Percentiles rank a stretch among this genome's conserved stretches.
phyloP scores from a whole-genome alignment of 2,797 vertebrate genomes.

The Hylomyscus alleni region DNA sequence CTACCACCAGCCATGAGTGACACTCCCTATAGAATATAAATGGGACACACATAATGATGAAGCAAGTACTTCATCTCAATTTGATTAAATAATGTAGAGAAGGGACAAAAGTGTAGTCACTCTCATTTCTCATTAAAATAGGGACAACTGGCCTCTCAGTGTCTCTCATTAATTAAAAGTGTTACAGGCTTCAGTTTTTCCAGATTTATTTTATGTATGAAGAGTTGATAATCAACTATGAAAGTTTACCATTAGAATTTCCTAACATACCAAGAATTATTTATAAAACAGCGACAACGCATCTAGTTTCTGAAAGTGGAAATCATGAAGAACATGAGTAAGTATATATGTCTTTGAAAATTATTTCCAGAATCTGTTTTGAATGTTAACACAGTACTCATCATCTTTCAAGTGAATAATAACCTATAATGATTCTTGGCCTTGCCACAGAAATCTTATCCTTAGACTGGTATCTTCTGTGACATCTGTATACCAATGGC shows the following conservation, averaged over 20 bases:
- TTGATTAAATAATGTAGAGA: constrained; percentile 45
- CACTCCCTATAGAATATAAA: background rate
- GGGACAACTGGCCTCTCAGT: background rate
- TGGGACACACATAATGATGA: constrained; percentile 3
- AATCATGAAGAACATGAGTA: constrained; percentile 43
- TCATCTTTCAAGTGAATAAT: constrained; percentile 57
- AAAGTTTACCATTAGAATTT: constrained; percentile 30
- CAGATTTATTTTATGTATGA: constrained; percentile 3
- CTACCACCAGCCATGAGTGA: background rate
- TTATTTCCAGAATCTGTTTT: constrained; percentile 26
- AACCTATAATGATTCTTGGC: constrained; percentile 26
- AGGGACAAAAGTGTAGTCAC: background rate
- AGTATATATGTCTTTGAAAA: constrained; percentile 54
- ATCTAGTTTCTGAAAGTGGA: constrained; percentile 22
- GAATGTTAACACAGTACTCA: constrained; percentile 12
- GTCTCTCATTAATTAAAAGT: background rate
- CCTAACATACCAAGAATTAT: constrained; percentile 51
- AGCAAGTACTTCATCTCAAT: background rate
- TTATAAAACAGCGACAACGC: constrained; percentile 16
- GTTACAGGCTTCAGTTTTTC: background rate
- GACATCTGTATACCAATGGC: constrained; percentile 59
- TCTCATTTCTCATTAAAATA: constrained; percentile 16
- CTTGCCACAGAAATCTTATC: background rate
- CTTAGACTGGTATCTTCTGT: background rate
- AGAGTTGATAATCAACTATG: constrained; percentile 8